These are phyloP conservation scores for Drosophila sproati DNA, from an alignment of 1,140 invertebrate species.

Conservation along the genomic window DNA sequence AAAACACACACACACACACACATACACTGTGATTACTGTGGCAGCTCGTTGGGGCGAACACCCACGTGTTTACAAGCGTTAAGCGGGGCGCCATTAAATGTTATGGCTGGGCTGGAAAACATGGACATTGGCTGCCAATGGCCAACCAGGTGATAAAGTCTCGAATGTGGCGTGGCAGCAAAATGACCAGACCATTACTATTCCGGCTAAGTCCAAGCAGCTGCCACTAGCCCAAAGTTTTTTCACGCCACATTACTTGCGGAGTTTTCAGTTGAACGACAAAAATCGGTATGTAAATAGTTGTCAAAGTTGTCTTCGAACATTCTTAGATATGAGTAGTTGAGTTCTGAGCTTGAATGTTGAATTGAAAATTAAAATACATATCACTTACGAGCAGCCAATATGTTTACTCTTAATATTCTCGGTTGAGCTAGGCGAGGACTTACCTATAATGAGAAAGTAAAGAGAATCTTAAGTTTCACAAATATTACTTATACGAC, in stretches of 20 bases:
- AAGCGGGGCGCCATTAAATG: slow-evolving; percentile 77
- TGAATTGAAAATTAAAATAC: slow-evolving; percentile 9
- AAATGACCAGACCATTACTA: slow-evolving; percentile 38
- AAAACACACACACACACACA: slow-evolving; percentile 16
- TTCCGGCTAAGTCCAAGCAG: background rate
- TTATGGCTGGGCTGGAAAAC: slow-evolving; percentile 64
- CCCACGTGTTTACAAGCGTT: slow-evolving; percentile 80
- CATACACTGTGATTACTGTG: slow-evolving; percentile 48
- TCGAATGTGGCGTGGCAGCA: slow-evolving; percentile 59
- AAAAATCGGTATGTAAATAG: slow-evolving; percentile 21
- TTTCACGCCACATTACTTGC: slow-evolving; percentile 37
- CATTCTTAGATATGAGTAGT: slow-evolving; percentile 12
- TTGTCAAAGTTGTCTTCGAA: slow-evolving; percentile 28
- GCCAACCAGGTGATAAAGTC: slow-evolving; percentile 79
- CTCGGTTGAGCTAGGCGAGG: background rate
- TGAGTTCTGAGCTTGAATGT: slow-evolving; percentile 20
- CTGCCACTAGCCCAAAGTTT: slow-evolving; percentile 23
- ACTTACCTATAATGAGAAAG: slow-evolving; percentile 59
- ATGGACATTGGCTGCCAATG: slow-evolving; percentile 61
- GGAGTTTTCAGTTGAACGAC: background rate
- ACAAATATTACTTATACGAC: too few species aligned
- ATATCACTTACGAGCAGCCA: slow-evolving; percentile 52
- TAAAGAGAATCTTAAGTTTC: background rate
- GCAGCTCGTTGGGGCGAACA: slow-evolving; percentile 14
- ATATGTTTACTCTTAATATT: slow-evolving; percentile 21